phyloP scores from a whole-genome alignment of 1,140 invertebrate genomes.

The Calycopis cecrops region DNA sequence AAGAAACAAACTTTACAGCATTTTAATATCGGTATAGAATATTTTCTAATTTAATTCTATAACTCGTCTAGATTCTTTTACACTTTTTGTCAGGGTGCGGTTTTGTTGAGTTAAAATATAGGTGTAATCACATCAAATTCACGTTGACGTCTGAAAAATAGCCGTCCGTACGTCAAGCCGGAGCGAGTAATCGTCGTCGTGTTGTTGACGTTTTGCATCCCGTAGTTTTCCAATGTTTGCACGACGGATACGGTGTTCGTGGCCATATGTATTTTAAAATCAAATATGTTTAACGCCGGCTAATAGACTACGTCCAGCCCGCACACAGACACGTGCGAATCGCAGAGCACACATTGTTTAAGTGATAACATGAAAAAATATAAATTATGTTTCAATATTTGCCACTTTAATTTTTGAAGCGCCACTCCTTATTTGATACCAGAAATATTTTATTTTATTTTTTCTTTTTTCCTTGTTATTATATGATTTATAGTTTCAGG shows the following conservation, averaged over 20 bases:
- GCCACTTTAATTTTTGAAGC: too few relatives aligned
- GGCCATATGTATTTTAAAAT: constrained; percentile 47
- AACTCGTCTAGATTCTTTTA: too few relatives aligned
- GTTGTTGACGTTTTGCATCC: constrained; percentile 19
- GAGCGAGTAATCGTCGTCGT: background rate
- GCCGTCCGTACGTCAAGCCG: background rate
- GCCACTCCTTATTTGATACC: too few relatives aligned
- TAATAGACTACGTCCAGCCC: constrained; percentile 56
- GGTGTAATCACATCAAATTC: too few relatives aligned
- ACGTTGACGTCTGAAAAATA: background rate
- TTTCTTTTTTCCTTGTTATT: too few relatives aligned
- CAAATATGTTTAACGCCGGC: constrained; percentile 57
- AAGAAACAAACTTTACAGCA: too few relatives aligned
- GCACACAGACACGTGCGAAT: constrained; percentile 15
- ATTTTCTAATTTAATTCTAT: too few relatives aligned
- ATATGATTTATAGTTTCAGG: too few relatives aligned
- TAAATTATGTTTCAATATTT: background rate
- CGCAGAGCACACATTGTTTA: constrained; percentile 1
- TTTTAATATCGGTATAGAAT: too few relatives aligned
- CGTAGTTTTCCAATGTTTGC: constrained; percentile 70
- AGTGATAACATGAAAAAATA: background rate
- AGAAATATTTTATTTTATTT: too few relatives aligned
- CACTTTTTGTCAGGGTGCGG: too few relatives aligned
- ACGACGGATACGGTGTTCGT: constrained; percentile 34
- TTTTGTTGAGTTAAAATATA: too few relatives aligned